These are phyloP conservation scores for Chlamydotis undulata DNA, from an alignment of 2,113 vertebrate species.

Conservation along the genomic window DNA sequence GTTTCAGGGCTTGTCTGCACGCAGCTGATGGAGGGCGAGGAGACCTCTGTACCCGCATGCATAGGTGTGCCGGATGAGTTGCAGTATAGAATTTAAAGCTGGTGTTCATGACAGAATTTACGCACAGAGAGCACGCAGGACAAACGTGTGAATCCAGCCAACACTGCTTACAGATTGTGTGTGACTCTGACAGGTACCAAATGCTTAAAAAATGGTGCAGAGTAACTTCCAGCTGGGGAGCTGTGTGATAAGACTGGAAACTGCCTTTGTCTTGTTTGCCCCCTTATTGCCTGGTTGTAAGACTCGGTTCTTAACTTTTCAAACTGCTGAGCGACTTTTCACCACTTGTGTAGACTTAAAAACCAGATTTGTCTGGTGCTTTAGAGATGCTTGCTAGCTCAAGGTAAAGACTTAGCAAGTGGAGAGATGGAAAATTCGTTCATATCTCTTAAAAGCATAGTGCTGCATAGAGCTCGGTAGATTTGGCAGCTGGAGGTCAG, in stretches of 20 bases:
- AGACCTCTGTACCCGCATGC: rapidly evolving
- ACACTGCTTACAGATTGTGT: rapidly evolving
- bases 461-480: neutral
- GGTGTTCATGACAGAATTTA: neutral
- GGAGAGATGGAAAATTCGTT: neutral
- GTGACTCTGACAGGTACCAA: neutral
- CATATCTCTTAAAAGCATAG: rapidly evolving
- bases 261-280: neutral
- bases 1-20: neutral
- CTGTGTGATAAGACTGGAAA: neutral
- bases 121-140: neutral
- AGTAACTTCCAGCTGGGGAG: neutral
- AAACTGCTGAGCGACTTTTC: neutral
- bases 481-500: neutral
- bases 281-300: neutral
- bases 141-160: neutral
- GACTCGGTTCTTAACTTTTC: neutral
- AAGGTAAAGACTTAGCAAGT: neutral
- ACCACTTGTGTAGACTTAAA: neutral
- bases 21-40: neutral
- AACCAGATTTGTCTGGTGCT: neutral
- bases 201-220: neutral
- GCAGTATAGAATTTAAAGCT: neutral
- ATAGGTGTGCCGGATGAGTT: neutral
- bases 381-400: neutral